These are phyloP conservation scores for Cydia strobilella DNA, from an alignment of 1,140 invertebrate genomes.

Conservation along the genomic window DNA sequence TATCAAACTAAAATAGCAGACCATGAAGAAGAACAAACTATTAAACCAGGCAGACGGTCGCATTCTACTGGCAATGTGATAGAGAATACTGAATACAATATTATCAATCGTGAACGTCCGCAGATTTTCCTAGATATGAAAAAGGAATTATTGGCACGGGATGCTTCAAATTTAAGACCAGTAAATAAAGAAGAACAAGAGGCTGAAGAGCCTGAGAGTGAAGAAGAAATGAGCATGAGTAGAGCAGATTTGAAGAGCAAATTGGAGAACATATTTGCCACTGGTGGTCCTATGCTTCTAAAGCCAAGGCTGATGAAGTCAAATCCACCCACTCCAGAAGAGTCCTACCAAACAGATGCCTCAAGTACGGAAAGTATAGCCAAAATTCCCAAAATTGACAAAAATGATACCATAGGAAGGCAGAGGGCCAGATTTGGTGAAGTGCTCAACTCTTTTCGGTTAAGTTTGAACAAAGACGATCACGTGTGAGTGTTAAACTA, in stretches of 20 bases:
- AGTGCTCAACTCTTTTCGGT: conserved; percentile 68
- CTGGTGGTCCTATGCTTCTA: conserved; percentile 59
- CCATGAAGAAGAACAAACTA: conserved; percentile 46
- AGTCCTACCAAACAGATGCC: conserved; percentile 59
- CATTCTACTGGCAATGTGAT: conserved; percentile 61
- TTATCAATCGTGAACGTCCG: conserved; percentile 45
- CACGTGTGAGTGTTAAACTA: conserved; percentile 45
- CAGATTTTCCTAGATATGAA: conserved; percentile 59
- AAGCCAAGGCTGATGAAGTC: conserved; percentile 66
- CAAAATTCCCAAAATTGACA: conserved; percentile 63
- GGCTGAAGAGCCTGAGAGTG: conserved; percentile 40
- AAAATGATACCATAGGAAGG: conserved; percentile 68
- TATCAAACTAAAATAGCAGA: conserved; percentile 62
- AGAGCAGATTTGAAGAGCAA: conserved; percentile 68
- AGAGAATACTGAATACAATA: conserved; percentile 51
- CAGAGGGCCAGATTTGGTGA: conserved; percentile 68
- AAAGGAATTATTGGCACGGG: conserved; percentile 58
- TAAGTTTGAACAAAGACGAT: conserved; percentile 67
- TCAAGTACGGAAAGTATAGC: conserved; percentile 65
- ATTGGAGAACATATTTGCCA: conserved; percentile 65
- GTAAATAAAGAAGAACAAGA: conserved; percentile 45
- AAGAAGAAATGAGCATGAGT: conserved; percentile 59
- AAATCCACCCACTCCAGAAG: conserved; percentile 68
- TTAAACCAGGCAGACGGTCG: conserved; percentile 58
- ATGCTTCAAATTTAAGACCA: conserved; percentile 50